A percentile compares a stretch with the other conserved stretches of the same genome.
Evolutionary conservation across 2,113 vertebrate species (phyloP).

Genomic region (Bos javanicus): DNA sequence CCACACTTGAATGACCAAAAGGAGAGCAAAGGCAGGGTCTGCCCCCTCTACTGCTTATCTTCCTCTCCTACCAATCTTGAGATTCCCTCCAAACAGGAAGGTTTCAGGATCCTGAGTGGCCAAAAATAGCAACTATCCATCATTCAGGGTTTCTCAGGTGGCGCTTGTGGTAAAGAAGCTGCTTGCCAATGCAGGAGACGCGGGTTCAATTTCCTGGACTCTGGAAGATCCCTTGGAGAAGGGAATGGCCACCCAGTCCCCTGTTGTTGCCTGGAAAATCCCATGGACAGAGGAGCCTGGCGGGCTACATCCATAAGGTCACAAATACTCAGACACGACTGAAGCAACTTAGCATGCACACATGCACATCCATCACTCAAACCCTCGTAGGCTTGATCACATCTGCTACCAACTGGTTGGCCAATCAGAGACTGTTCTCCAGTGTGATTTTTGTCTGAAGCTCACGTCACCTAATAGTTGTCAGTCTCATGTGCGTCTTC

Average conservation of each 20-base stretch:
- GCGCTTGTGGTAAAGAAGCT: neutral
- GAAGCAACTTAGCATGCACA: neutral
- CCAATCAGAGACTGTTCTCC: neutral
- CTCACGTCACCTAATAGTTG: neutral
- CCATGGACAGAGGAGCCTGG: neutral
- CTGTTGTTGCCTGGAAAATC: neutral
- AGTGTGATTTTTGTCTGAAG: neutral
- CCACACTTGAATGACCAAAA: neutral
- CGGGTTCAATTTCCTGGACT: neutral
- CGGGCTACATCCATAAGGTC: neutral
- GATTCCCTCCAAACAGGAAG: neutral
- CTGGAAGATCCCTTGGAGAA: neutral
- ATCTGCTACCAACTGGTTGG: neutral
- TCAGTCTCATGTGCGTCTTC: too few species aligned
- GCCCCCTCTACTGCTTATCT: neutral
- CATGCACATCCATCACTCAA: neutral
- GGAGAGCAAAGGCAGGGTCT: too few species aligned
- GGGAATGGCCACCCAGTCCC: neutral
- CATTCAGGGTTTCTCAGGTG: neutral
- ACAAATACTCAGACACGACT: neutral
- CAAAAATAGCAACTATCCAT: neutral
- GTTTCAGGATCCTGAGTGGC: neutral
- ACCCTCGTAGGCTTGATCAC: neutral
- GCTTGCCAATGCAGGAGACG: neutral
- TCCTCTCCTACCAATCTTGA: neutral